phyloP scores from a whole-genome alignment of 2,113 vertebrate species.

The Phaethornis superciliosus region DNA sequence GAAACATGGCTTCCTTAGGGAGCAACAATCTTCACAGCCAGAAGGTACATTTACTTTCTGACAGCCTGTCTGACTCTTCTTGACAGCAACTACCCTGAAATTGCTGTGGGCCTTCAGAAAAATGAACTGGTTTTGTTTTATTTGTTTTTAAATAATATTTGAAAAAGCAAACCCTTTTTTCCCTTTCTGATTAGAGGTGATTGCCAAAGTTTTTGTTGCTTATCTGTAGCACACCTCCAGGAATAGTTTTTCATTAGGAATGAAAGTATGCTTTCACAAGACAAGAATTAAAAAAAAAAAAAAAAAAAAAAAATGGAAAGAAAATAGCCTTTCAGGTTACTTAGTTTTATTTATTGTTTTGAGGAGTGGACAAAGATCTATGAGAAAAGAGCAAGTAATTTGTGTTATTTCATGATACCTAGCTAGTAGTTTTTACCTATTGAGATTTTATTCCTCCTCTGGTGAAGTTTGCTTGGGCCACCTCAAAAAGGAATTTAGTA shows the following conservation, averaged over 20 bases:
- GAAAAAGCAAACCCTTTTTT: background rate
- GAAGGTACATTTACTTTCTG: conserved; percentile 18
- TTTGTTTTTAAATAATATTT: conserved; percentile 40
- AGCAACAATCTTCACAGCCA: background rate
- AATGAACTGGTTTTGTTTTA: background rate
- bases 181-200: background rate
- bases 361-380: background rate
- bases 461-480: background rate
- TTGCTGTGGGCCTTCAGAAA: conserved; percentile 22
- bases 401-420: background rate
- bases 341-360: background rate
- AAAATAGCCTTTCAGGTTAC: background rate
- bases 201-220: background rate
- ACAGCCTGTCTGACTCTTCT: background rate
- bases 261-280: background rate
- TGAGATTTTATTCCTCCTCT: background rate
- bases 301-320: background rate
- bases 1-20: background rate
- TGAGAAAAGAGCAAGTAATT: background rate
- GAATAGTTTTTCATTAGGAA: background rate
- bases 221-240: background rate
- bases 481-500: background rate
- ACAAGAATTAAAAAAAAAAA: background rate
- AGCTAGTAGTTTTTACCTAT: background rate
- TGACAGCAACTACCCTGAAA: conserved; percentile 32